Evolutionary conservation across 1,140 invertebrate genomes (phyloP).

Genomic region (Cherax destructor): DNA sequence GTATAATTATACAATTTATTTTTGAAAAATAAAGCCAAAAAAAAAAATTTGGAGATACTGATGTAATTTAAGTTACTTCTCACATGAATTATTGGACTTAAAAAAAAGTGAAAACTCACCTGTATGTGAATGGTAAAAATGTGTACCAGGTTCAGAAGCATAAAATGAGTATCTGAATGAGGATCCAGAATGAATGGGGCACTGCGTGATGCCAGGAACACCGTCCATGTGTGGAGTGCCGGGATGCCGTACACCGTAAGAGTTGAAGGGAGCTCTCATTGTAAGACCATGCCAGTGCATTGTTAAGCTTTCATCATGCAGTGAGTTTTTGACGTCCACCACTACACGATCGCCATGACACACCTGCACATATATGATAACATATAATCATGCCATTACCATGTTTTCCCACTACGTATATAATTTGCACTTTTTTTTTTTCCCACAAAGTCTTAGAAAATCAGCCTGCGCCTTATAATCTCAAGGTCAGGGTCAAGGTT

Average conservation of each 20-base stretch:
- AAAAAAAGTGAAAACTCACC: slow-evolving; percentile 75
- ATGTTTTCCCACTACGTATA: too few species aligned
- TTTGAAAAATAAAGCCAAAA: too few species aligned
- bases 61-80: too few species aligned
- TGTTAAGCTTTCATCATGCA: slow-evolving; percentile 85
- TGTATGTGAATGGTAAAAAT: slow-evolving; percentile 93
- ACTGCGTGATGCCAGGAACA: slow-evolving; percentile 91
- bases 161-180: slow-evolving; percentile 80
- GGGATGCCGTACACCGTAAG: slow-evolving; percentile 79
- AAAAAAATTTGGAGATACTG: too few species aligned
- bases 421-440: too few species aligned
- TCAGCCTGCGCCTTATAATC: too few species aligned
- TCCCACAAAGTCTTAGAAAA: too few species aligned
- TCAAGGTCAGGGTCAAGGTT: too few species aligned
- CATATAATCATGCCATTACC: too few species aligned
- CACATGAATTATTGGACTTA: too few species aligned
- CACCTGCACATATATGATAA: slow-evolving; percentile 78
- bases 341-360: slow-evolving; percentile 90
- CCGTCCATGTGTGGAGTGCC: slow-evolving; percentile 92
- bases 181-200: slow-evolving; percentile 88
- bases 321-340: slow-evolving; percentile 88
- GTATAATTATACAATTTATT: too few species aligned
- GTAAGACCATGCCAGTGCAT: slow-evolving; percentile 91
- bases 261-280: background rate
- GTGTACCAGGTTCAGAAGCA: slow-evolving; percentile 81